These are phyloP conservation scores for Zaprionus nigranus DNA, from an alignment of 1,140 invertebrate genomes.

Conservation along the genomic window DNA sequence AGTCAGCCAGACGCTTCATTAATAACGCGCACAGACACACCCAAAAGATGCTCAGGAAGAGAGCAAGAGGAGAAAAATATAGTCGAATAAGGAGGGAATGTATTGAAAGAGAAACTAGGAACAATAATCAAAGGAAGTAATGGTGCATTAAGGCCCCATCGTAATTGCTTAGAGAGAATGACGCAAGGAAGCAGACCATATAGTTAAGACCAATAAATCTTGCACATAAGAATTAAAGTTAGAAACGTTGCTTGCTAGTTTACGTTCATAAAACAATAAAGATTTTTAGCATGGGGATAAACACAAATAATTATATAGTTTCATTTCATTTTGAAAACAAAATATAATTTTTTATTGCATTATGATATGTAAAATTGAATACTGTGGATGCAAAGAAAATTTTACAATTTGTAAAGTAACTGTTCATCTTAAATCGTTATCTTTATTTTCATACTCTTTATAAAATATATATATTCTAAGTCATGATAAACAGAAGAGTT, in stretches of 20 bases:
- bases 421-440: background rate
- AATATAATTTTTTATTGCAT: background rate
- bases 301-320: background rate
- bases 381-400: too few relatives aligned
- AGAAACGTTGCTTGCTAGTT: slow-evolving; percentile 6
- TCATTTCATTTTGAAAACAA: background rate
- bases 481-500: too few relatives aligned
- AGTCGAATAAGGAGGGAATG: background rate
- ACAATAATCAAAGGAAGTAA: slow-evolving; percentile 22
- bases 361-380: background rate
- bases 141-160: slow-evolving; percentile 20
- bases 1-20: slow-evolving; percentile 68
- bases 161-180: slow-evolving; percentile 17
- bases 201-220: background rate
- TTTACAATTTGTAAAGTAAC: too few relatives aligned
- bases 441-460: background rate
- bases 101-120: background rate
- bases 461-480: too few relatives aligned
- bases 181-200: background rate
- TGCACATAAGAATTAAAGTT: slow-evolving; percentile 5
- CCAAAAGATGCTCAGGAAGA: background rate
- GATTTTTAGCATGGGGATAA: background rate
- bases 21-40: slow-evolving; percentile 54
- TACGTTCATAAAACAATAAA: slow-evolving; percentile 11
- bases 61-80: background rate